Percentiles rank a stretch among this genome's conserved stretches.
Conservation (phyloP, 2,888 invertebrate genomes). For the Mesorhabditis belari region DNA sequence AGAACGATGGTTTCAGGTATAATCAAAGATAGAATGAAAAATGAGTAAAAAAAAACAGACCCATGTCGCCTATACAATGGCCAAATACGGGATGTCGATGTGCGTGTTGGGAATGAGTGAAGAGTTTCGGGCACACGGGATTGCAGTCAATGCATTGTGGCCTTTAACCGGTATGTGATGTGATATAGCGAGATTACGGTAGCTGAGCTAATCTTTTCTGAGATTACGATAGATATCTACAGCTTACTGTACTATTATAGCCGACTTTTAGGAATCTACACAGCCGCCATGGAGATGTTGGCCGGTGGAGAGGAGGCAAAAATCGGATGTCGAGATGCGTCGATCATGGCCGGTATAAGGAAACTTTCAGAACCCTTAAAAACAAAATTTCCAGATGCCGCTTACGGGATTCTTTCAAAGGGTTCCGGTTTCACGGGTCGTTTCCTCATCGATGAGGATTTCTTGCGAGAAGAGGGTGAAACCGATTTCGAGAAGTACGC, state of each 20-base stretch:
- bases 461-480: constrained; percentile 71
- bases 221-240: too few species aligned
- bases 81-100: constrained; percentile 85
- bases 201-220: too few species aligned
- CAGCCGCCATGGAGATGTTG: constrained; percentile 70
- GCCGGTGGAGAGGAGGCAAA: constrained; percentile 59
- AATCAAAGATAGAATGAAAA: too few species aligned
- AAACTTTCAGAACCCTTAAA: too few species aligned
- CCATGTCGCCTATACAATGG: constrained; percentile 80
- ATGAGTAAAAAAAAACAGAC: too few species aligned
- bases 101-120: constrained; percentile 89
- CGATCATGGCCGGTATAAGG: too few species aligned
- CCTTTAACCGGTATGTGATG: constrained; percentile 62
- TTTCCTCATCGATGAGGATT: constrained; percentile 86
- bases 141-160: constrained; percentile 96
- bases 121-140: constrained; percentile 73
- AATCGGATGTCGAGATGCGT: too few species aligned
- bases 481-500: constrained; percentile 77
- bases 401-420: constrained; percentile 72
- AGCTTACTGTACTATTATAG: too few species aligned
- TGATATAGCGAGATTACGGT: too few species aligned
- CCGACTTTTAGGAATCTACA: constrained; percentile 56
- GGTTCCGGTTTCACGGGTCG: constrained; percentile 71
- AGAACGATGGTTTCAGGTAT: constrained; percentile 75
- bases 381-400: constrained; percentile 70